phyloP scores from a whole-genome alignment of 2,888 invertebrate species.

The Dicyrtomina minuta region DNA sequence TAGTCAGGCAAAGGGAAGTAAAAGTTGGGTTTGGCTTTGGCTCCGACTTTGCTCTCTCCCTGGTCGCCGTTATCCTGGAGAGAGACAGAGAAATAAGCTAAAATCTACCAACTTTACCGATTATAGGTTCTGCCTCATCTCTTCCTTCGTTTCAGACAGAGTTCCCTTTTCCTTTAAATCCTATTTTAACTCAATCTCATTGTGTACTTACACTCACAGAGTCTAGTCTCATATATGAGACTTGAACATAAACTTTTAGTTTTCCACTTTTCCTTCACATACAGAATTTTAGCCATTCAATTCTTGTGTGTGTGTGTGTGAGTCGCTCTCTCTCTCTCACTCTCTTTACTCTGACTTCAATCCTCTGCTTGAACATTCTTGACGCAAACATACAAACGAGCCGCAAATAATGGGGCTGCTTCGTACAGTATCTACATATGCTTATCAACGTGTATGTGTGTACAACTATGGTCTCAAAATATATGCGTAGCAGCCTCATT shows the following conservation, averaged over 20 bases:
- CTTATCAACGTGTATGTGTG: background rate
- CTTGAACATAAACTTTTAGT: background rate
- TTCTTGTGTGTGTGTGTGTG: background rate
- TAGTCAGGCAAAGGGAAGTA: constrained; percentile 48
- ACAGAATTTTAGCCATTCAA: constrained; percentile 2
- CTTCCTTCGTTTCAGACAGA: too few relatives aligned
- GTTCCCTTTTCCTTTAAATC: constrained; percentile 26
- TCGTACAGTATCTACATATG: background rate
- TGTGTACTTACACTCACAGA: background rate
- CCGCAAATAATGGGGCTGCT: constrained; percentile 8
- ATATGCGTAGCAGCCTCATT: too few relatives aligned
- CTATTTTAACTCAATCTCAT: constrained; percentile 12
- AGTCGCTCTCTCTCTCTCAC: background rate
- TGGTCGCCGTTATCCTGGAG: constrained; percentile 15
- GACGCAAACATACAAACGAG: constrained; percentile 1
- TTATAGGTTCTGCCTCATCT: constrained; percentile 43
- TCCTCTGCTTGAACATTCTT: background rate
- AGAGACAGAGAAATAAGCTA: constrained; percentile 13
- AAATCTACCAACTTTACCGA: constrained; percentile 49
- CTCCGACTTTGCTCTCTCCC: constrained; percentile 11
- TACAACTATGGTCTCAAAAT: background rate
- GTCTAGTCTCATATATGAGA: background rate
- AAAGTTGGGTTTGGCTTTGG: constrained; percentile 36
- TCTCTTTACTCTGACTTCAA: background rate
- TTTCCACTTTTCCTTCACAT: background rate